Base-by-base conservation (phyloP, 2,888 invertebrate genomes). In the Micropterix aruncella region DNA sequence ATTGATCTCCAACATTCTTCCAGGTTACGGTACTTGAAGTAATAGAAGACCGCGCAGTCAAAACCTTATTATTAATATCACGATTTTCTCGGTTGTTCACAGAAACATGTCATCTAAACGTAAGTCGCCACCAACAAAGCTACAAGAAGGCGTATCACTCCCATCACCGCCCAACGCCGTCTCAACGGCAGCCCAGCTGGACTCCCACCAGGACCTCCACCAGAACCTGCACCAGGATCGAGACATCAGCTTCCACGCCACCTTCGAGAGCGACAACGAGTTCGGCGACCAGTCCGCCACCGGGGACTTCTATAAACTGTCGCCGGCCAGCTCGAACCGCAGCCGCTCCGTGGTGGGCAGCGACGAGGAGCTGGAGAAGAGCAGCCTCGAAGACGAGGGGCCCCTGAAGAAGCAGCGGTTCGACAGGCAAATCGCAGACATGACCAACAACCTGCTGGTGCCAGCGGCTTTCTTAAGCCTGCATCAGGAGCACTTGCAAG, bases 51-150 rank as follows among this genome's bases (percentile, higher is more conserved):
- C n/a, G n/a, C n/a, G n/a, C n/a, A n/a, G n/a, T n/a, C n/a, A n/a
- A n/a, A n/a, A n/a, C n/a, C n/a, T n/a, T n/a, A n/a, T n/a, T n/a
- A n/a, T n/a, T n/a, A n/a, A n/a, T n/a, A n/a, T n/a, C n/a, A n/a
- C n/a, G n/a, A n/a, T 27, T 41, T 47, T 50, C 19, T 47, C 46
- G 53, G 57, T 65, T 70, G 73, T 66, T 78, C 76, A 52, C 81
- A 85, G 85, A 80, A 90, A 82, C 75, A 92, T 92, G 92, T 92
- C 91, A 80, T 91, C 91, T 74, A 92, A 92, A 82, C 82, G 92
- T 72, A 92, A 92, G 75, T 92, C 91, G 67, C 90, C 91, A 67
- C 92, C 92, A 65, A 89, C 88, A 58, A 92, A 92, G 77, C 78
- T 91, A 70, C 89, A 90, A 77, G 82, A 84, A 75, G 73, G 70